Base-by-base conservation (phyloP, 1,140 invertebrate species). In the Psilanteris sp. region DNA sequence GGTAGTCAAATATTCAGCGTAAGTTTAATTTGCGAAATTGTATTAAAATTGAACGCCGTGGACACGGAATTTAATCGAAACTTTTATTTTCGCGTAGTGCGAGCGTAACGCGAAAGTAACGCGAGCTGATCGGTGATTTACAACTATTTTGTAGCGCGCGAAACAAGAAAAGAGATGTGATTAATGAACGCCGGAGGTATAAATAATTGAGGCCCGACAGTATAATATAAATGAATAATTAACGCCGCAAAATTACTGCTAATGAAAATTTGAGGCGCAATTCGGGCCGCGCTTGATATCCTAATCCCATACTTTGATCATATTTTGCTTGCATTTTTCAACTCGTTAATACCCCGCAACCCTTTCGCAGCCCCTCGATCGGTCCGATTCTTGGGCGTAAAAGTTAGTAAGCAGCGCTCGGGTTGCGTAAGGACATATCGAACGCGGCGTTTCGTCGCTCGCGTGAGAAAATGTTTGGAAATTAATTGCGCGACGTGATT, bases 301-400 rank as follows among this genome's bases (percentile, higher is more conserved):
- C 55, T 74, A 74, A 74, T 74, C 62, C 61, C 41, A 64, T 43
- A 74, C 71, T 74, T 67, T 67, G 71, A 67, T 67, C 62, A 74
- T 67, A 74, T 74, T 73, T 74, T 74, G 54, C 39, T 44, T 74
- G 39, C 62, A 74, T 74, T 74, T 74, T 74, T 74, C 48, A 67
- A 67, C 39, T 67, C 46, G 39, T 67, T 74, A 74, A 74, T 74
- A 74, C 55, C 48, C 59, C 44, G 7, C 37, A 37, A 26, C 54
- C 39, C 46, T 46, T 64, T 43, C 24, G 22, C 59, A 54, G 41
- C 70, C 54, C 61, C 46, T 39, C 44, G 20, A 44, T 44, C 43
- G 59, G 70, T 44, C 59, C 13, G 27, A 50, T 44, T 27, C 52
- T 64, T 44, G 39, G n/a, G 27, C 27, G 59, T 73, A 73, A 61